A percentile compares a stretch with the other conserved stretches of the same genome.
These are phyloP conservation scores for Mionectes macconnelli DNA, from an alignment of 2,113 vertebrate genomes.

Conservation along the genomic window DNA sequence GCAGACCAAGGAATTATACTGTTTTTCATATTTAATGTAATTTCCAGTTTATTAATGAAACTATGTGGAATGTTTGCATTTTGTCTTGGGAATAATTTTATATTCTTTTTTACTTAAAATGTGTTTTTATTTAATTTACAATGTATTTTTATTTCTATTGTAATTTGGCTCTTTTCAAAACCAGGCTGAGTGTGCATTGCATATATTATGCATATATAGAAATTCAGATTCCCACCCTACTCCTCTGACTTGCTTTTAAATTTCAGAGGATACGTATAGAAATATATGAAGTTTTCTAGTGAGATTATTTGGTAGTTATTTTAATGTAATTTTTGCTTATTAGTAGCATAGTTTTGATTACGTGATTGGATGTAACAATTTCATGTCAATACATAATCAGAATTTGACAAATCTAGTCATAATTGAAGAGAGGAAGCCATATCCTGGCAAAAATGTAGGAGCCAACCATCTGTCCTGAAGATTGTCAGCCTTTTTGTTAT, in stretches of 20 bases:
- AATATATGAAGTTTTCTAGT: not conserved
- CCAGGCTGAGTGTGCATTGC: not conserved
- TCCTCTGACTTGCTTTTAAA: not conserved
- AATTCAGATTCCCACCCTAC: not conserved
- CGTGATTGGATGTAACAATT: not conserved
- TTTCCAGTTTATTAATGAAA: not conserved
- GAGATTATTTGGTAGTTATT: not conserved
- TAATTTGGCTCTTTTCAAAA: not conserved
- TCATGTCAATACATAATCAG: not conserved
- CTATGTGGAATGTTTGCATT: not conserved
- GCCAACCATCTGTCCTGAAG: slow-evolving; percentile 13
- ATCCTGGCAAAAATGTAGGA: slow-evolving; percentile 17
- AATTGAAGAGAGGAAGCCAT: not conserved
- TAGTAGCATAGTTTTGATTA: not conserved
- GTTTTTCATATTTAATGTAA: not conserved
- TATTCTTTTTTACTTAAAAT: not conserved
- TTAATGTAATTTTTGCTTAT: not conserved
- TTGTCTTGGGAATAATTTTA: not conserved
- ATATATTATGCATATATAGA: not conserved
- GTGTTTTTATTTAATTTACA: not conserved
- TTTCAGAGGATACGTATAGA: not conserved
- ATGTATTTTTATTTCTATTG: not conserved
- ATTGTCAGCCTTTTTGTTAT: slow-evolving; percentile 41
- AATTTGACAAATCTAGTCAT: not conserved
- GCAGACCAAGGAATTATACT: not conserved